Base-by-base conservation (phyloP, 2,797 vertebrate species). In the Eulemur coronatus region DNA sequence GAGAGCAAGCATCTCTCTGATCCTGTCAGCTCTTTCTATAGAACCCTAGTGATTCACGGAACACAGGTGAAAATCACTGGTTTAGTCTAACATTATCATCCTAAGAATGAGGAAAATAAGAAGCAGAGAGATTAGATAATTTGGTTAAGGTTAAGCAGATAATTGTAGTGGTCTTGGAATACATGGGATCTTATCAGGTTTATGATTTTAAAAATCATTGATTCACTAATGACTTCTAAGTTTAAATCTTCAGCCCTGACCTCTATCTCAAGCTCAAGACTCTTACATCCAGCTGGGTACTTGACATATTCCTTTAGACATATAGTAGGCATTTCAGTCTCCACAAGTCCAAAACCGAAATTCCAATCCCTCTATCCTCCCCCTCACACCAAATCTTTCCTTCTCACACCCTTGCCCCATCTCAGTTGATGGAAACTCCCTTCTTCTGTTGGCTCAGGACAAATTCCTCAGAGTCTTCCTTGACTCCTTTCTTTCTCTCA, bases 151-250 rank as follows among this genome's bases (percentile, higher is more conserved):
- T 75, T 57, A 88, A 88, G 43, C 33, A 85, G 48, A 38, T 70
- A 26, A 52, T 73, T 88, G n/a, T 35, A 95, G 43, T 75, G 80
- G 82, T 26, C 18, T 81, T 73, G 26, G 50, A 86, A 75, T 43
- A 80, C 24, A 57, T 7, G 43, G 26, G 43, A 30, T 82, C 15
- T 91, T 61, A 52, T 30, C 10, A 88, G 43, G 91, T 4, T 43
- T 65, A 57, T 33, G 46, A 84, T 55, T 96, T 85, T 20, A 79
- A 91, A 93, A 94, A 63, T 30, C 57, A 81, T 65, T n/a, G 59
- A 17, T 28, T 85, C 33, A 75, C 65, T 43, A 33, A 72, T 0
- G 33, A 48, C 46, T 87, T 86, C 59, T 24, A 84, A 88, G 80
- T 52, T 65, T 46, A 72, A 80, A 65, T 81, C 38, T 84, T 20